Conservation (phyloP, 2,113 vertebrate species). For the Dasyurus viverrinus region DNA sequence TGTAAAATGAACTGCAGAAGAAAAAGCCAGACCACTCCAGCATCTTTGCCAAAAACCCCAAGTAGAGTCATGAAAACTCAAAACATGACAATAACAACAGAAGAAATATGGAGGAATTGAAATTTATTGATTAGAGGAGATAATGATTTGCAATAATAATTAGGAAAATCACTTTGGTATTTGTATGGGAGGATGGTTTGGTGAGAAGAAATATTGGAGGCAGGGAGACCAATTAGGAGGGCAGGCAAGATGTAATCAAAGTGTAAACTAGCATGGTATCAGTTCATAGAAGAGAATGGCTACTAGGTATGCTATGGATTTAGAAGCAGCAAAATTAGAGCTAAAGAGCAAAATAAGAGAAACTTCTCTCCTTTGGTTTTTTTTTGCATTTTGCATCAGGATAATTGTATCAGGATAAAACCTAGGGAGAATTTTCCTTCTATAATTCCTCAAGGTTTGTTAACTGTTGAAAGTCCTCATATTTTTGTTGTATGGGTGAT, state of each 20-base stretch:
- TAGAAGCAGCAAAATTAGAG: constrained; percentile 6
- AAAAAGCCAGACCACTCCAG: background rate
- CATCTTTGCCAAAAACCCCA: background rate
- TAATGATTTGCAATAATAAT: background rate
- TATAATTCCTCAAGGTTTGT: constrained; percentile 25
- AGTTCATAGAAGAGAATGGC: background rate
- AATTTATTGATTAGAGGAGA: background rate
- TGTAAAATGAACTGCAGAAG: background rate
- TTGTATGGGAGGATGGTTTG: background rate
- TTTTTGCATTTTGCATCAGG: background rate
- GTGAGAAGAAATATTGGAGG: background rate
- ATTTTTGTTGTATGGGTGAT: constrained; percentile 11
- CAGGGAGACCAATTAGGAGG: background rate
- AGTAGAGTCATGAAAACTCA: background rate
- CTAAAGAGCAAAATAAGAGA: constrained; percentile 38
- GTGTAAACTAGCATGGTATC: background rate
- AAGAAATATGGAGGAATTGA: background rate
- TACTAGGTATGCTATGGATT: background rate
- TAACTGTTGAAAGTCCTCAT: background rate
- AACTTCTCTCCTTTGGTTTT: background rate
- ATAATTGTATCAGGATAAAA: background rate
- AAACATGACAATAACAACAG: background rate
- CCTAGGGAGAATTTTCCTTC: background rate
- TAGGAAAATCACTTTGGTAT: background rate
- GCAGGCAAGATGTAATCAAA: background rate